A percentile compares a stretch with the other conserved stretches of the same genome.
Conservation (phyloP, 2,888 invertebrate species). For the Caenorhabditis virilis region DNA sequence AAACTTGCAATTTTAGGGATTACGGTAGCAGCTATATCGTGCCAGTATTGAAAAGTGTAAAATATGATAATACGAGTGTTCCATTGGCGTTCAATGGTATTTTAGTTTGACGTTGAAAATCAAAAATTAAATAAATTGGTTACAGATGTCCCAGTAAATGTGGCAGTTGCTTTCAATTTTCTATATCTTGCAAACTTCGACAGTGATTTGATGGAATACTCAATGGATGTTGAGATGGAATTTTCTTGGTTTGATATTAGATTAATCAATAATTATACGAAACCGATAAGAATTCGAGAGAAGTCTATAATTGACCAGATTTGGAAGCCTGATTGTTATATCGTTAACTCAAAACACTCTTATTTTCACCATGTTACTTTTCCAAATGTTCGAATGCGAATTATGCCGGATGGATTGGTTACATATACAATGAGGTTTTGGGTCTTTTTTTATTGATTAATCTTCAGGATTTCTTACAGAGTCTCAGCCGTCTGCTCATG, state of each 20-base stretch:
- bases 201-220: slow-evolving; percentile 64
- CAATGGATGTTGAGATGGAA: slow-evolving; percentile 58
- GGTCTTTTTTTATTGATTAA: neutral
- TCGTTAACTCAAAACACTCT: slow-evolving; percentile 66
- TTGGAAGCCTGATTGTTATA: slow-evolving; percentile 67
- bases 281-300: slow-evolving; percentile 63
- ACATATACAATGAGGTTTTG: slow-evolving; percentile 63
- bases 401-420: slow-evolving; percentile 62
- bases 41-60: slow-evolving; percentile 56
- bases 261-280: slow-evolving; percentile 63
- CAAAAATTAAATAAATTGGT: neutral
- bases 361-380: slow-evolving; percentile 66
- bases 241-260: slow-evolving; percentile 61
- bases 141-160: slow-evolving; percentile 64
- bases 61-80: slow-evolving; percentile 65
- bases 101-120: neutral
- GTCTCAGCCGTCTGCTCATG: slow-evolving; percentile 63
- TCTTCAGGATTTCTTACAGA: slow-evolving; percentile 34
- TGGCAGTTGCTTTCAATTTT: slow-evolving; percentile 57
- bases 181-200: slow-evolving; percentile 65
- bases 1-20: slow-evolving; percentile 47
- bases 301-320: slow-evolving; percentile 60
- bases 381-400: slow-evolving; percentile 66
- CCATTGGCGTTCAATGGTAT: slow-evolving; percentile 64
- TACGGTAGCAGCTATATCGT: slow-evolving; percentile 63